phyloP scores from a whole-genome alignment of 1,140 invertebrate genomes.

The Acromyrmex echinatior region DNA sequence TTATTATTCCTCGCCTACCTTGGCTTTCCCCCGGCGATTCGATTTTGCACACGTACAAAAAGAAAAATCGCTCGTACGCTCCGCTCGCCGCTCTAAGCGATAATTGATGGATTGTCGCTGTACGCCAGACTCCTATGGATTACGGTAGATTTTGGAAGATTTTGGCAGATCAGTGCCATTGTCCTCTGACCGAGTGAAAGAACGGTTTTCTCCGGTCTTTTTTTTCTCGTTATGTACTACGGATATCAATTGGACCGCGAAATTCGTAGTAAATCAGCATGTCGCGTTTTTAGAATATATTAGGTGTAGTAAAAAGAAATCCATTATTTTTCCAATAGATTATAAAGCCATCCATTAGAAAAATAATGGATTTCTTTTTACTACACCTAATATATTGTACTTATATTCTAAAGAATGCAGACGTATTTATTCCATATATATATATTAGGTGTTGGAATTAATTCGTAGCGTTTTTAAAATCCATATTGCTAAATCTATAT shows the following conservation, averaged over 20 bases:
- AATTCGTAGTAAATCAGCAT: background rate
- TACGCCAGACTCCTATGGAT: background rate
- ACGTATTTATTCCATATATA: no score
- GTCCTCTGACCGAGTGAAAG: background rate
- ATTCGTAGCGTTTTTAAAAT: no score
- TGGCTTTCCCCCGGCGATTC: slow-evolving; percentile 72
- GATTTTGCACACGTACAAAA: slow-evolving; percentile 61
- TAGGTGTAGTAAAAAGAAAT: no score
- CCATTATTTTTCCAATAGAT: no score
- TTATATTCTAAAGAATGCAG: no score
- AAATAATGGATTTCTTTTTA: no score
- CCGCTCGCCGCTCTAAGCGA: background rate
- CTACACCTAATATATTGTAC: no score
- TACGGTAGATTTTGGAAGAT: no score
- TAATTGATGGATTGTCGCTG: slow-evolving; percentile 40
- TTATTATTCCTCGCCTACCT: slow-evolving; percentile 73
- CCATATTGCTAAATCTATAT: no score
- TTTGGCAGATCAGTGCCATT: background rate
- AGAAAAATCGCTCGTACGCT: slow-evolving; percentile 10
- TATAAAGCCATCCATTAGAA: no score
- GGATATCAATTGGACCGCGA: background rate
- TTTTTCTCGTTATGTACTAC: background rate
- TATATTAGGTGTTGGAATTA: no score
- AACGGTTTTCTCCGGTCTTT: background rate
- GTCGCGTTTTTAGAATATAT: no score